Evolutionary conservation across 2,113 vertebrate species (phyloP).

Genomic region (Dicentrarchus labrax): DNA sequence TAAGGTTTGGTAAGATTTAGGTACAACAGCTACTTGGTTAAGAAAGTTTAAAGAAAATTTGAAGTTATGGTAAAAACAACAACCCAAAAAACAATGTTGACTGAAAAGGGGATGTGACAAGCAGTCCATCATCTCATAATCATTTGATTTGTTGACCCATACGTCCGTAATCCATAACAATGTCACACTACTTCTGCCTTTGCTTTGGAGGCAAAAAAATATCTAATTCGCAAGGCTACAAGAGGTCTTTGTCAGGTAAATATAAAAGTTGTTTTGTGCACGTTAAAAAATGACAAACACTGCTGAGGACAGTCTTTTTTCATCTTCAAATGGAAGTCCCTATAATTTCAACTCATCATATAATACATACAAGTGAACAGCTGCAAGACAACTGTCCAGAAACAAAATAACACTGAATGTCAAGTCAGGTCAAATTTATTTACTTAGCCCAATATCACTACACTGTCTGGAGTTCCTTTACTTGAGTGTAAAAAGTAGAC

Average conservation of each 20-base stretch:
- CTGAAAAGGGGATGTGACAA: too few relatives aligned
- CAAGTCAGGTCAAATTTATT: too few relatives aligned
- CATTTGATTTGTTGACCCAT: not conserved
- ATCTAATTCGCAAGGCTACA: not conserved
- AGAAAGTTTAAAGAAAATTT: not conserved
- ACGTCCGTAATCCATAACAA: not conserved
- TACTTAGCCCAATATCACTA: too few relatives aligned
- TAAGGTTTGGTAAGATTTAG: not conserved
- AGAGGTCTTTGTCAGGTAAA: not conserved
- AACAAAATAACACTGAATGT: too few relatives aligned
- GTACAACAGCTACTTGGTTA: not conserved
- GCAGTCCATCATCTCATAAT: not conserved
- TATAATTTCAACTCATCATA: not conserved
- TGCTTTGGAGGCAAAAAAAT: not conserved
- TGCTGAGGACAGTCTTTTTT: not conserved
- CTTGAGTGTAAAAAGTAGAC: not conserved
- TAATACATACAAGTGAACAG: not conserved
- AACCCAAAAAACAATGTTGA: too few relatives aligned
- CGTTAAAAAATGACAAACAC: not conserved
- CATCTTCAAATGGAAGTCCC: not conserved
- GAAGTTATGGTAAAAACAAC: not conserved
- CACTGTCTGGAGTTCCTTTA: too few relatives aligned
- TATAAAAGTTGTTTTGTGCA: not conserved
- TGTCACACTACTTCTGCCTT: not conserved
- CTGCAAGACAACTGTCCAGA: not conserved